phyloP scores from a whole-genome alignment of 2,797 vertebrate genomes.

The Eptatretus atami region DNA sequence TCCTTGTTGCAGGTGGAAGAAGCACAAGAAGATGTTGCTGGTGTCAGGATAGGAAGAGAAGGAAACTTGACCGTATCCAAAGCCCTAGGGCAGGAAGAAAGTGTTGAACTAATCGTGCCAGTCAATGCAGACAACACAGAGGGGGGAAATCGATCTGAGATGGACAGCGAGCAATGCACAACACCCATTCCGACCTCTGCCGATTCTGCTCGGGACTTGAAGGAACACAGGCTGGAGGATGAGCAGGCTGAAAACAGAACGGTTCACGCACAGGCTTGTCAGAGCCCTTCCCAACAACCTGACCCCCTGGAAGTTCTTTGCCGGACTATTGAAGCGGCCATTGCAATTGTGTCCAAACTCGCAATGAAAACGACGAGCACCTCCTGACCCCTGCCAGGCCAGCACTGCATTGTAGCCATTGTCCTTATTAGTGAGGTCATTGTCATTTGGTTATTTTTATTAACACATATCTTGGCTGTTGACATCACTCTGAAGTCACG shows the following conservation, averaged over 20 bases:
- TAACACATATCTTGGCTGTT: no score
- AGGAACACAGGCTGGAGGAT: constrained; percentile 20
- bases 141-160: background rate
- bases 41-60: no score
- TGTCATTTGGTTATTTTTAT: no score
- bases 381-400: background rate
- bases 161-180: background rate
- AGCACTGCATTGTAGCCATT: background rate
- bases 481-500: no score
- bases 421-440: no score
- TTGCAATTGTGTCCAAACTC: constrained; percentile 68
- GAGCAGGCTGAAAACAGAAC: constrained; percentile 26
- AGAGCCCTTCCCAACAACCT: constrained; percentile 30
- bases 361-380: constrained; percentile 22
- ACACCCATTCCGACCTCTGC: background rate
- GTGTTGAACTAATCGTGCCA: no score
- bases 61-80: no score
- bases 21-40: background rate
- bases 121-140: background rate
- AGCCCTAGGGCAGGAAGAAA: no score
- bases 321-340: constrained; percentile 72
- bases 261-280: constrained; percentile 35
- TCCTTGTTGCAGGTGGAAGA: background rate
- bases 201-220: constrained; percentile 17
- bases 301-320: constrained; percentile 83